Conservation (phyloP, 2,797 vertebrate genomes). For the Taenioides sp. region DNA sequence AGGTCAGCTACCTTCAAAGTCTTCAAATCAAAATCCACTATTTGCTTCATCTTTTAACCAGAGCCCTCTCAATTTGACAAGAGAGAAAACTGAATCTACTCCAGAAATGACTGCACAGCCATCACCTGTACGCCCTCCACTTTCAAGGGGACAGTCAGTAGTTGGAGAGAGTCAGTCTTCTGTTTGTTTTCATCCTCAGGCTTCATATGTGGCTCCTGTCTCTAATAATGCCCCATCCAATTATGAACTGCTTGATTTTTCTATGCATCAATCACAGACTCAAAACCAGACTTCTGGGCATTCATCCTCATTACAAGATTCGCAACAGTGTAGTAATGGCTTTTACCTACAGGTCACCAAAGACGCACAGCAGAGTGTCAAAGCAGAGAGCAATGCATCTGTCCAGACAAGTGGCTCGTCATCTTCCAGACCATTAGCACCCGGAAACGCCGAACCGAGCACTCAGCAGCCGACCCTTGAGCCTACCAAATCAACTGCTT, state of each 20-base stretch:
- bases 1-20: conserved; percentile 45
- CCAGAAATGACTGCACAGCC: conserved; percentile 62
- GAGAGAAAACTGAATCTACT: conserved; percentile 68
- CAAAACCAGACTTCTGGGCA: conserved; percentile 66
- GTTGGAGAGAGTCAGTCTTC: conserved; percentile 57
- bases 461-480: conserved; percentile 37
- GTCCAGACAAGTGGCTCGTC: conserved; percentile 37
- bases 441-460: conserved; percentile 43
- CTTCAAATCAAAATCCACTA: conserved; percentile 68
- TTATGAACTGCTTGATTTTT: conserved; percentile 85
- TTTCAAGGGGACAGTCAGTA: conserved; percentile 61
- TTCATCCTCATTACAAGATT: conserved; percentile 64
- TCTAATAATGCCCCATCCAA: conserved; percentile 74
- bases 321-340: conserved; percentile 73
- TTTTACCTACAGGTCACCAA: conserved; percentile 96
- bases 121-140: conserved; percentile 54
- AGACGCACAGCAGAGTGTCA: conserved; percentile 78
- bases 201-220: conserved; percentile 52
- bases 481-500: conserved; percentile 43
- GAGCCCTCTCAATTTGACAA: conserved; percentile 76
- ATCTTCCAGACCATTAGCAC: conserved; percentile 40
- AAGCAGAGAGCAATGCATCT: conserved; percentile 56
- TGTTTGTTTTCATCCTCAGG: conserved; percentile 57
- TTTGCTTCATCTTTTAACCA: conserved; percentile 66
- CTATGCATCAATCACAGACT: conserved; percentile 77